Conservation (phyloP, 2,888 invertebrate genomes). For the Parochlus steinenii region DNA sequence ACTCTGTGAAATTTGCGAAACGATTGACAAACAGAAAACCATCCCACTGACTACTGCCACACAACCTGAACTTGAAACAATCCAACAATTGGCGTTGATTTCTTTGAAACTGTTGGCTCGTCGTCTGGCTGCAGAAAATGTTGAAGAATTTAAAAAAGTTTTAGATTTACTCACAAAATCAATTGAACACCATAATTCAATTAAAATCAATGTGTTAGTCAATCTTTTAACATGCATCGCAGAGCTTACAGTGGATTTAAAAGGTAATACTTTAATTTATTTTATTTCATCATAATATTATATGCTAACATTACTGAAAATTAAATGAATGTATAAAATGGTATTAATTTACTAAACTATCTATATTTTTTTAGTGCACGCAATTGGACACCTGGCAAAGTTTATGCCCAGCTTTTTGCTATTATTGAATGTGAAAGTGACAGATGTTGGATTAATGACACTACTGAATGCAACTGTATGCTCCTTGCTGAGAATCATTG, state of each 20-base stretch:
- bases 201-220: conserved; percentile 38
- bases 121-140: conserved; percentile 46
- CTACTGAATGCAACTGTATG: conserved; percentile 58
- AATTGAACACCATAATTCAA: conserved; percentile 19
- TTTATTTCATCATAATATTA: no score
- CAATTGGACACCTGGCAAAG: conserved; percentile 53
- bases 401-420: conserved; percentile 62
- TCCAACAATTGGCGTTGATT: conserved; percentile 68
- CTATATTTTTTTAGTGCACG: no score
- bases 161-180: conserved; percentile 46
- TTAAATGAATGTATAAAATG: no score
- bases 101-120: conserved; percentile 70
- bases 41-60: conserved; percentile 24
- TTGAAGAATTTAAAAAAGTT: conserved; percentile 51
- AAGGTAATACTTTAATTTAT: no score
- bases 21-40: conserved; percentile 31
- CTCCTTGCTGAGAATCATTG: conserved; percentile 64
- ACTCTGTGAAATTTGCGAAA: conserved; percentile 40
- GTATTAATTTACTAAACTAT: no score
- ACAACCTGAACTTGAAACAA: conserved; percentile 43
- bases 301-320: no score
- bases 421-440: conserved; percentile 42
- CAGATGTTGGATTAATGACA: conserved; percentile 40
- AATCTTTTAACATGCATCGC: conserved; percentile 61
- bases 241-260: conserved; percentile 58